Base-by-base conservation (phyloP, 2,797 vertebrate genomes). In the Pygocentrus nattereri region DNA sequence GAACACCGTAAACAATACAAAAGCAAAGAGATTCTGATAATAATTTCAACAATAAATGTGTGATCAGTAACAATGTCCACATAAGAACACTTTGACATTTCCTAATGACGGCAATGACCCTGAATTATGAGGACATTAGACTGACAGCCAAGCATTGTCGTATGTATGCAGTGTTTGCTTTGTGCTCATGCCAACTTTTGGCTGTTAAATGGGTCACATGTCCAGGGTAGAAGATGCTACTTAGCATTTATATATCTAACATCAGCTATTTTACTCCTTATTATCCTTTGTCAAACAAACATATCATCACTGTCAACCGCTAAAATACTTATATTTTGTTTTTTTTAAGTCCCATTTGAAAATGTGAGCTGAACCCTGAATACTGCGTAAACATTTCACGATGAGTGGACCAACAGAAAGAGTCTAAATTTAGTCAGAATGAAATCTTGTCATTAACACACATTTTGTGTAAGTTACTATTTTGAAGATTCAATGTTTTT, bases 61-160 rank as follows among this genome's bases (percentile, higher is more conserved):
- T 81, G 65, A 50, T 80, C 62, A 71, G 38, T 80, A 67, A 86
- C 82, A 68, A 85, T 77, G 75, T 77, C 79, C 59, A 85, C 5
- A 79, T 88, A 87, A 90, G 44, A 76, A 85, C 56, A 70, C 1
- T 76, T 71, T 68, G 49, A 70, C 18, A 21, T 44, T 74, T 27
- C 70, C 19, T 30, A 65, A 30, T 27, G 74, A 59, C 4, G 0
- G 78, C 49, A 65, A 3, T 70, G 31, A 77, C 16, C 7, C 19
- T 50, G n/a, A 7, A 72, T 21, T 30, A 50, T 38, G 23, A 38
- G 70, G 10, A 61, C n/a, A n/a, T n/a, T n/a, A n/a, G n/a, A n/a
- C n/a, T n/a, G n/a, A n/a, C n/a, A n/a, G 11, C 12, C 5, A 21
- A 44, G 2, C 8, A n/a, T 0, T 44, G 27, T 73, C 25, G 18